Evolutionary conservation across 2,888 invertebrate genomes (phyloP), one percentile per base, ranked within the genome.

Genomic region (Phengaris alcon): DNA sequence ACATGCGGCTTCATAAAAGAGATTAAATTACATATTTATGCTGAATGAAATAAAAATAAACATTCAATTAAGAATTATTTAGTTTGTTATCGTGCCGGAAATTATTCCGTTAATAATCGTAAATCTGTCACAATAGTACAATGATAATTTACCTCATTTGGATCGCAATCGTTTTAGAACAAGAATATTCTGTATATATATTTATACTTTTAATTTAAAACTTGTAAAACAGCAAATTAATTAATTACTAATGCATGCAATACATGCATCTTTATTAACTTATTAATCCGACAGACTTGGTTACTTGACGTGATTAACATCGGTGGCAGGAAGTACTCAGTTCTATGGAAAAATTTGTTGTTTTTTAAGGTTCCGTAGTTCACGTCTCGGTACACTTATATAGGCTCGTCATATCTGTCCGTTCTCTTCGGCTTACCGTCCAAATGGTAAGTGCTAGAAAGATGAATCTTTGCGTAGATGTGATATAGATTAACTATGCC

Each of bases 1-100:
- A 15, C 7, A 48, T 10, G 48, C 70, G 70, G 51, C 70, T 51
- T 10, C 15, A 22, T 48, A 51, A 48, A 51, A 70, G 22, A 22
- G 12, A 54, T 12, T 54, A 13, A 72, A 69, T 52, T 75, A 46
- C 55, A 48, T 54, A 54, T 48, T 69, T 69, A 57, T 55, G 59
- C 6, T 12, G 44, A 48, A 59, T 48, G 22, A 9, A 52, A 68
- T 74, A 74, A 74, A 59, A 68, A 13, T 57, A 2, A 57, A 59
- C 13, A 52, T 52, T 74, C 68, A 48, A 74, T 72, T 54, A 72
- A 54, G 35, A 72, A 54, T 72, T 35, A 35, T 72, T 54, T 3
- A 72, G 54, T 72, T 72, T 35, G 8, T 52, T 52, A 52, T 72
- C 72, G 35, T 52, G 72, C 54, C 5, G 12, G 46, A 68, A 68